phyloP scores from a whole-genome alignment of 1,140 invertebrate species.

The Ceratoteleas bidentatus region DNA sequence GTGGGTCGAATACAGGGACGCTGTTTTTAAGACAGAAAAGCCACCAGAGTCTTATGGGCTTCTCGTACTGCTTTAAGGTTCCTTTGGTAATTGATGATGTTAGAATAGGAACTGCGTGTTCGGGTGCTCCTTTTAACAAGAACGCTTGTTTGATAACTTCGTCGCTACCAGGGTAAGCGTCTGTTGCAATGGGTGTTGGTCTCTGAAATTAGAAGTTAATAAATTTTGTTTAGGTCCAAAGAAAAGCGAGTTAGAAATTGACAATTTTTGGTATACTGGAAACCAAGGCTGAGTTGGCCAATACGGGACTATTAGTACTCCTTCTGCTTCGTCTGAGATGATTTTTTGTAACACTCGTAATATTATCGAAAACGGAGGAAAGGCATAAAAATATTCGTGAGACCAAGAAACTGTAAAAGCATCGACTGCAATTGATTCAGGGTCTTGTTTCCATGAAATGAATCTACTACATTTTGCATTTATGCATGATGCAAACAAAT shows the following conservation, averaged over 20 bases:
- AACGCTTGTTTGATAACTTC: too few relatives aligned
- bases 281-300: background rate
- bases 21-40: background rate
- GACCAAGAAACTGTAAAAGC: background rate
- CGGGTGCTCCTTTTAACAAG: background rate
- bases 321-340: background rate
- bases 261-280: background rate
- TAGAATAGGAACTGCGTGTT: background rate
- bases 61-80: background rate
- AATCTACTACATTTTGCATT: background rate
- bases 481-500: background rate
- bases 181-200: too few relatives aligned
- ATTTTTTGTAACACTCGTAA: background rate
- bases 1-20: background rate
- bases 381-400: background rate
- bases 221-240: too few relatives aligned
- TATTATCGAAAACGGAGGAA: background rate
- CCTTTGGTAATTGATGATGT: background rate
- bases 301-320: background rate
- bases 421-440: background rate
- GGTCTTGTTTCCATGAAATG: slow-evolving; percentile 1
- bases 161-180: too few relatives aligned
- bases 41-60: background rate
- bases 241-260: too few relatives aligned
- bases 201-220: too few relatives aligned